Evolutionary conservation across 2,888 invertebrate genomes (phyloP), one percentile per base, ranked within the genome.

Genomic region (Cyclophora punctaria): DNA sequence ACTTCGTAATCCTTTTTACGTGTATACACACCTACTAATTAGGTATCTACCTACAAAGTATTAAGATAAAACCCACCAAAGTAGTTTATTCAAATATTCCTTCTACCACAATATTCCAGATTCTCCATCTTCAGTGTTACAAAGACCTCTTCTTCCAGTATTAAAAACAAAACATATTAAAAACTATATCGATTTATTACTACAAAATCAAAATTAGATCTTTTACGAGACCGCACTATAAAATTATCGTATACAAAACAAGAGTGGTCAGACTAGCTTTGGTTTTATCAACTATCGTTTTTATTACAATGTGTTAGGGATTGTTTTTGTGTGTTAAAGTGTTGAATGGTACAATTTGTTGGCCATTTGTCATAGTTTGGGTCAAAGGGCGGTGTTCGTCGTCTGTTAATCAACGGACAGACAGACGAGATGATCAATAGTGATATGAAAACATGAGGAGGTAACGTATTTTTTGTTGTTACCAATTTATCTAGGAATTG

Each of bases 341-440:
- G 57, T 55, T 59, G 53, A 58, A 62, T 62, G 58, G 55, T 63
- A 64, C 68, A 67, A 73, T 69, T 72, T 71, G 64, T 66, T 71
- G 75, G 76, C 71, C 77, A 80, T 82, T 82, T 82, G 82, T 83
- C 82, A 83, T 74, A 64, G 55, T 62, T 58, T 52, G 65, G 78
- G 80, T 80, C 81, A 78, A 67, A 77, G 79, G 78, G 77, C 72
- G 74, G 64, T 69, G 80, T 77, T 69, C 74, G 76, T 74, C 75
- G 75, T 72, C 67, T 71, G 71, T 69, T 80, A 78, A 82, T 80
- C 80, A 80, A 78, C 73, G 66, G 56, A 73, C 61, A 53, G 74
- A 73, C 75, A 67, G 75, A 72, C 66, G 58, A 63, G 72, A 74
- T 75, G 79, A 83, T 83, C 73, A 74, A 81, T 83, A 70, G 75